These are phyloP conservation scores for Alauda arvensis DNA, from an alignment of 2,797 vertebrate genomes.

Conservation along the genomic window DNA sequence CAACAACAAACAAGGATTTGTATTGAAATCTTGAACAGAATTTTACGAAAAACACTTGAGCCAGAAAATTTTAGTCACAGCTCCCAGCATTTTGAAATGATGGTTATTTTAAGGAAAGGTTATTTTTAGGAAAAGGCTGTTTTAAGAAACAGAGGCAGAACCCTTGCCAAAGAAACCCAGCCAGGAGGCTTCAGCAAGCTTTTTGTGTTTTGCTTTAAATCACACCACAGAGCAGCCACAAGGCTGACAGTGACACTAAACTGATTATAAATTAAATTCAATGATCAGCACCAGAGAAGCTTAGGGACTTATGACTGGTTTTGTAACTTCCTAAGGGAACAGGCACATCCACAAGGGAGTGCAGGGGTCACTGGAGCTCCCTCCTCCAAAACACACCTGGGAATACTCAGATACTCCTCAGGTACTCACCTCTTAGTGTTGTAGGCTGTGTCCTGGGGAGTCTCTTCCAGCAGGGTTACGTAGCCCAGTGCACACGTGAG, in stretches of 20 bases:
- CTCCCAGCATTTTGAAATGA: not conserved
- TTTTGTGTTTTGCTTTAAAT: not conserved
- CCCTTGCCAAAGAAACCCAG: not conserved
- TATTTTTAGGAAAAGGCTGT: not conserved
- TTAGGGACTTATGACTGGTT: not conserved
- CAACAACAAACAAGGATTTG: not conserved
- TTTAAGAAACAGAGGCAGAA: not conserved
- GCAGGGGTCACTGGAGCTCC: not conserved
- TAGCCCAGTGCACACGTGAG: constrained; percentile 93
- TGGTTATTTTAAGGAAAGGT: not conserved
- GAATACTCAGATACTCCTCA: not conserved
- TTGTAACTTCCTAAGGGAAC: not conserved
- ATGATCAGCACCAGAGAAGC: not conserved
- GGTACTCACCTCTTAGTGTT: constrained; percentile 89
- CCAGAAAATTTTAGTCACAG: not conserved
- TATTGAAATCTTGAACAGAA: not conserved
- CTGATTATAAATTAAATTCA: not conserved
- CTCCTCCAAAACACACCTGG: not conserved
- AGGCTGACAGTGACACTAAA: not conserved
- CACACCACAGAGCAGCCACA: not conserved
- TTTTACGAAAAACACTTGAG: not conserved
- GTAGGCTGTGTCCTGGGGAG: constrained; percentile 92
- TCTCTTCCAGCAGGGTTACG: constrained; percentile 94
- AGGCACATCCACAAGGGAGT: not conserved
- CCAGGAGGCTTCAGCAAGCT: not conserved